Evolutionary conservation across 2,888 invertebrate genomes (phyloP).

Genomic region (Hipparchia semele): DNA sequence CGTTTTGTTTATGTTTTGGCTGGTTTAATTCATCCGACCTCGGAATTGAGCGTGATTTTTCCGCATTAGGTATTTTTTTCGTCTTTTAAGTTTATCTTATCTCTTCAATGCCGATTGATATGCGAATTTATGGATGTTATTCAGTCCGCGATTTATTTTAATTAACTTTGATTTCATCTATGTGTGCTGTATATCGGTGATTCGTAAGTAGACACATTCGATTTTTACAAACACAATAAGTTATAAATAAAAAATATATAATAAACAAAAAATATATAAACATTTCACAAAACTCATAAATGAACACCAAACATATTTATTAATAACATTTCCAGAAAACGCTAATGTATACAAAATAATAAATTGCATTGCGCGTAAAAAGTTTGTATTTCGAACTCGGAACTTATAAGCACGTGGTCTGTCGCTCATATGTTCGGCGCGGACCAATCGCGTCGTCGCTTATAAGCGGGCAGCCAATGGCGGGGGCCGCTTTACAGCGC

Average conservation of each 20-base stretch:
- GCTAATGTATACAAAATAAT: background rate
- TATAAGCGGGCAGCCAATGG: slow-evolving; percentile 73
- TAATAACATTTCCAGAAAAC: background rate
- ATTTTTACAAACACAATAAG: background rate
- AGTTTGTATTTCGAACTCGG: slow-evolving; percentile 63
- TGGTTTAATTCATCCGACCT: slow-evolving; percentile 53
- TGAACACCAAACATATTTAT: background rate
- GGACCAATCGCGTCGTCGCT: slow-evolving; percentile 62
- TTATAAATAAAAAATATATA: background rate
- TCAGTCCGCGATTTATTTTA: slow-evolving; percentile 10
- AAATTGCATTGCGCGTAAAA: slow-evolving; percentile 50
- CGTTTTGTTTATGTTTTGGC: slow-evolving; percentile 37
- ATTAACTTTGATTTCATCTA: slow-evolving; percentile 12
- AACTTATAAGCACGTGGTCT: slow-evolving; percentile 80
- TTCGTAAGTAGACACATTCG: slow-evolving; percentile 44
- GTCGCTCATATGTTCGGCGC: slow-evolving; percentile 74
- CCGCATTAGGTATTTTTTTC: slow-evolving; percentile 24
- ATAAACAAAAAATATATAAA: no score
- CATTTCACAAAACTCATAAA: background rate
- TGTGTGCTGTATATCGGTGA: slow-evolving; percentile 34
- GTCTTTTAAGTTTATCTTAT: slow-evolving; percentile 16
- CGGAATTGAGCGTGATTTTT: slow-evolving; percentile 55
- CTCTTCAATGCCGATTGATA: slow-evolving; percentile 16
- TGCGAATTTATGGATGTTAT: slow-evolving; percentile 11
- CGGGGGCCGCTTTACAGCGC: slow-evolving; percentile 69